phyloP scores from a whole-genome alignment of 2,888 invertebrate genomes.

The Nemurella pictetii region DNA sequence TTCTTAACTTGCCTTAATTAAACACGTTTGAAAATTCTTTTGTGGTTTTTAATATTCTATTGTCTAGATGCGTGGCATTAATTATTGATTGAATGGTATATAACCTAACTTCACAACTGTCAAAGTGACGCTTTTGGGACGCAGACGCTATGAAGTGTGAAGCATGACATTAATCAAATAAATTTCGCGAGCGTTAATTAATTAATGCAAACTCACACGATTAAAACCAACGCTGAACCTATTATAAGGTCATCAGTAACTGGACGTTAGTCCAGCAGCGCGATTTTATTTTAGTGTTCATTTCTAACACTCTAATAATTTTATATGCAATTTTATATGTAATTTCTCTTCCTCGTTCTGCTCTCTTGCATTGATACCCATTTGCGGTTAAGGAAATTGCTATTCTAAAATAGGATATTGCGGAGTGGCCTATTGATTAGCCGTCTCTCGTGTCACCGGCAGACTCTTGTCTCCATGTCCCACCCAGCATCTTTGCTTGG shows the following conservation, averaged over 20 bases:
- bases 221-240: not conserved
- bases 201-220: not conserved
- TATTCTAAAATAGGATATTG: not conserved
- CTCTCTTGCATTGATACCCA: not conserved
- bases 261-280: too few relatives aligned
- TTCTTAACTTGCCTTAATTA: too few relatives aligned
- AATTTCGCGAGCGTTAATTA: not conserved
- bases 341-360: not conserved
- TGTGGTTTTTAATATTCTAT: not conserved
- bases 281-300: too few relatives aligned
- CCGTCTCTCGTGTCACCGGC: not conserved
- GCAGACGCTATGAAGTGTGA: not conserved
- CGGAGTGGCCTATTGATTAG: not conserved
- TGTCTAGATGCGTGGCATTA: not conserved
- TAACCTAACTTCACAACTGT: constrained; percentile 34
- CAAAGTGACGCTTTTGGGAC: constrained; percentile 24
- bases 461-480: not conserved
- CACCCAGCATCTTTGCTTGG: not conserved
- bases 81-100: not conserved
- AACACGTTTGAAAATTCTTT: not conserved
- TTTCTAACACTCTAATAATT: too few relatives aligned
- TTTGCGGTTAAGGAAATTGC: not conserved
- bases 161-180: not conserved
- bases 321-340: too few relatives aligned
- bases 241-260: too few relatives aligned